Evolutionary conservation across 2,888 invertebrate genomes (phyloP), one percentile per base, ranked within the genome.

Genomic region (Apotomis betuletana): DNA sequence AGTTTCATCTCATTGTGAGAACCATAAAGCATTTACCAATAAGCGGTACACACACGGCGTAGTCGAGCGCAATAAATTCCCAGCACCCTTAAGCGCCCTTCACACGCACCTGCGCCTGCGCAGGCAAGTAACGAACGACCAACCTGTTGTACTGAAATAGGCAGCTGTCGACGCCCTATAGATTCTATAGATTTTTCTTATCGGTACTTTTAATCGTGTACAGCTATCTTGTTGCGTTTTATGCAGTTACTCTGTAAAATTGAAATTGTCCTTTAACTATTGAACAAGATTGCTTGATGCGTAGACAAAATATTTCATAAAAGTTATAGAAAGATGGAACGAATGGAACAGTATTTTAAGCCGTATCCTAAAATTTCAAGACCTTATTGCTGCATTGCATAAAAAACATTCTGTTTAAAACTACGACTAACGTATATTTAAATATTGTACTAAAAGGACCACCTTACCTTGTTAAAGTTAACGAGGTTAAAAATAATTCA

Each of bases 111-210:
- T 84, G 85, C 81, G 60, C 75, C 76, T 75, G 76, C 74, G 41
- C n/a, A 41, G 6, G 41, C 6, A 41, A 41, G 59, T 55, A 70
- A 70, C 71, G 62, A 49, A 58, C 70, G 62, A 58, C 58, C 72
- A 76, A 77, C 79, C 80, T 80, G 83, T 83, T 83, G 75, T 81
- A 83, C 82, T 79, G 80, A 85, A 85, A 85, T 84, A 84, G 85
- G 81, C 85, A 85, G 85, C 84, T 86, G 85, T 79, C 75, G 74
- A 76, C 76, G 77, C 80, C 46, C 67, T 63, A 63, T 71, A 38
- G 46, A 61, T 70, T 49, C 44, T 59, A 70, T 65, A 63, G 64
- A 70, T 67, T 67, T 41, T 61, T 36, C 51, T 13, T 46, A 61
- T 51, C 61, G 55, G 51, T 54, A 60, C 12, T 3, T 41, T 65